These are phyloP conservation scores for Scaptomyza hsui DNA, from an alignment of 1,140 invertebrate species.

Conservation along the genomic window DNA sequence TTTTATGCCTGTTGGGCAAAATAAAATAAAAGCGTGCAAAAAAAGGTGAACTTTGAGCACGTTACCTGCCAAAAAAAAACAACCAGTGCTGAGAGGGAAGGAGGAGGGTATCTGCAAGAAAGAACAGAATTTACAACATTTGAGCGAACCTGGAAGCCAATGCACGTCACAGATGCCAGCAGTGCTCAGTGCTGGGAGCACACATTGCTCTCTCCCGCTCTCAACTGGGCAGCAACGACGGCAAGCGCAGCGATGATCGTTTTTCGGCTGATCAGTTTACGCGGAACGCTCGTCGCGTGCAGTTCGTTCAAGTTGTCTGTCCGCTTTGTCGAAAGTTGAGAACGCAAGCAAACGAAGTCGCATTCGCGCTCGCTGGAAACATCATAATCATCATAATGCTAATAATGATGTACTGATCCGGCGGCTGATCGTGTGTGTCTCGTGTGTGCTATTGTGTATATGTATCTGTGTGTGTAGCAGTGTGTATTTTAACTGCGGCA, in stretches of 20 bases:
- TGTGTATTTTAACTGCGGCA: slow-evolving; percentile 55
- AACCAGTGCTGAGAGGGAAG: slow-evolving; percentile 1
- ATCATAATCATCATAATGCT: slow-evolving; percentile 50
- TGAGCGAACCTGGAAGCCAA: slow-evolving; percentile 37
- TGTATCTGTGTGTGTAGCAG: slow-evolving; percentile 5
- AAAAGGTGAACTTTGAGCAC: too few species aligned
- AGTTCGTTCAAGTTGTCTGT: slow-evolving; percentile 25
- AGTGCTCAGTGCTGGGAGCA: background rate
- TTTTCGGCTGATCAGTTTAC: slow-evolving; percentile 38
- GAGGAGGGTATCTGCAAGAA: background rate
- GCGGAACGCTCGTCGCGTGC: slow-evolving; percentile 44
- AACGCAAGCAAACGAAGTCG: slow-evolving; percentile 41
- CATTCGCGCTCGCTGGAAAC: slow-evolving; percentile 50
- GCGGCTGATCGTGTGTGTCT: slow-evolving; percentile 52
- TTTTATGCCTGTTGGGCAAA: slow-evolving; percentile 12
- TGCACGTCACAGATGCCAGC: slow-evolving; percentile 2
- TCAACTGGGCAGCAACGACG: slow-evolving; percentile 5
- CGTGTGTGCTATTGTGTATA: slow-evolving; percentile 7
- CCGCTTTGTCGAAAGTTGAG: slow-evolving; percentile 35
- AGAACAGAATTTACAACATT: slow-evolving; percentile 50
- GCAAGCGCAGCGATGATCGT: slow-evolving; percentile 13
- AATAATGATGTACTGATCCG: slow-evolving; percentile 65
- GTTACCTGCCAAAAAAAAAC: slow-evolving; percentile 30
- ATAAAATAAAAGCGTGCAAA: slow-evolving; percentile 16
- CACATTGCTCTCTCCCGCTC: slow-evolving; percentile 4